Evolutionary conservation across 2,888 invertebrate species (phyloP).

Genomic region (Melanotus villosus): DNA sequence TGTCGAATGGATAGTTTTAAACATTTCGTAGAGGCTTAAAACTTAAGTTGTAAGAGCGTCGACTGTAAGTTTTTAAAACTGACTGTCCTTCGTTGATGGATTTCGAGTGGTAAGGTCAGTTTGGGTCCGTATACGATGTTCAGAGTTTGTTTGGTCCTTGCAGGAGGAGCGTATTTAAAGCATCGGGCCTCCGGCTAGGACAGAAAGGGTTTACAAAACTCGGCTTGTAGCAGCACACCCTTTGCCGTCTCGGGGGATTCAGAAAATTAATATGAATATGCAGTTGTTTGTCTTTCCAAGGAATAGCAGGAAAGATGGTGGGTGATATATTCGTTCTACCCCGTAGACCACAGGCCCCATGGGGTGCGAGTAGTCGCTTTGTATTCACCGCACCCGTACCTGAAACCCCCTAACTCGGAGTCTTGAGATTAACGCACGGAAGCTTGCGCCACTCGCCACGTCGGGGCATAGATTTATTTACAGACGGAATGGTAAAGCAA

Average conservation of each 20-base stretch:
- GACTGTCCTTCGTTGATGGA: too few relatives aligned
- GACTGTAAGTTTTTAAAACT: too few relatives aligned
- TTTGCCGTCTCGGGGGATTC: constrained; percentile 10
- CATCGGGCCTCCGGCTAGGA: background rate
- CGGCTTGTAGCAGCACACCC: background rate
- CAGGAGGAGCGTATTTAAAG: background rate
- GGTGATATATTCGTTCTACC: constrained; percentile 44
- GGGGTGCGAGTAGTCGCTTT: constrained; percentile 40
- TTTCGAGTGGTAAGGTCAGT: background rate
- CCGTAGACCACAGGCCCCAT: constrained; percentile 40
- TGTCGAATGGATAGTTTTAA: too few relatives aligned
- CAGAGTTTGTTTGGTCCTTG: constrained; percentile 6
- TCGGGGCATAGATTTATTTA: constrained; percentile 45
- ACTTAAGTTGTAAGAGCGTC: too few relatives aligned
- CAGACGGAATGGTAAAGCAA: constrained; percentile 48
- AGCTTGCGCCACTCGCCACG: constrained; percentile 43
- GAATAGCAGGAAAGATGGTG: constrained; percentile 38
- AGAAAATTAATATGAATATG: constrained; percentile 45
- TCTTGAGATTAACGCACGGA: constrained; percentile 47
- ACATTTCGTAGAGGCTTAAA: too few relatives aligned
- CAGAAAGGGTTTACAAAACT: constrained; percentile 15
- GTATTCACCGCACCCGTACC: constrained; percentile 44
- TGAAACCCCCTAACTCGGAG: constrained; percentile 28
- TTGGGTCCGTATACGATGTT: background rate
- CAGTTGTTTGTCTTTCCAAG: constrained; percentile 42